These are phyloP conservation scores for Zosterops pallidus DNA, from an alignment of 2,113 vertebrate species.

Conservation along the genomic window DNA sequence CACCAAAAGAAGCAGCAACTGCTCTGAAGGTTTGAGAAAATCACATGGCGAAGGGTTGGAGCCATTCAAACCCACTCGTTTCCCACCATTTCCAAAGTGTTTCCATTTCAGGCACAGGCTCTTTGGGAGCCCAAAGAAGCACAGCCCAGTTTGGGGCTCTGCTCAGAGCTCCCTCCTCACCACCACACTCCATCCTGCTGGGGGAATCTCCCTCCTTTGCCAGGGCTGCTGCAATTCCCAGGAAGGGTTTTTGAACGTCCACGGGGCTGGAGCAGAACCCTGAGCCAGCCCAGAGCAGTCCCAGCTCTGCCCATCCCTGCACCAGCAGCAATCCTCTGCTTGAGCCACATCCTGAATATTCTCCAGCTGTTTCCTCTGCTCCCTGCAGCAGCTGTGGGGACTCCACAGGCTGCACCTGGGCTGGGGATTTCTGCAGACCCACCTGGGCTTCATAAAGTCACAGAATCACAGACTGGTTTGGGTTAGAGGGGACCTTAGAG, in stretches of 20 bases:
- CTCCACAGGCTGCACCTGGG: not conserved
- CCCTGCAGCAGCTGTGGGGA: not conserved
- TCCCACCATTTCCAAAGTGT: not conserved
- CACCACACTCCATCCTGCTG: not conserved
- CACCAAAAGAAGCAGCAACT: conserved; percentile 10
- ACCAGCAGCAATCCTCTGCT: not conserved
- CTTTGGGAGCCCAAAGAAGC: not conserved
- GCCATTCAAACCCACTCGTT: not conserved
- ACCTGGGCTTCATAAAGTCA: not conserved
- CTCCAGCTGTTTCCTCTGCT: not conserved
- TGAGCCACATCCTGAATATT: fast-evolving
- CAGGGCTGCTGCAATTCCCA: not conserved
- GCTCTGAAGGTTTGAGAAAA: not conserved
- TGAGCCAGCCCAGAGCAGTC: fast-evolving
- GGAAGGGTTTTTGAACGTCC: not conserved
- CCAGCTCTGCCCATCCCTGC: not conserved
- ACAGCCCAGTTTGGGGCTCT: not conserved
- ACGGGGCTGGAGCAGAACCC: fast-evolving
- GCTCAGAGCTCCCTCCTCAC: too few species aligned
- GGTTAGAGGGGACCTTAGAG: not conserved
- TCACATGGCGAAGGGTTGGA: conserved; percentile 6
- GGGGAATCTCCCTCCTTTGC: not conserved
- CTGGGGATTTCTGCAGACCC: not conserved
- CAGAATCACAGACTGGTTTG: not conserved
- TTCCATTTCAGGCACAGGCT: not conserved